Percentiles rank a stretch among this genome's conserved stretches.
These are phyloP conservation scores for Sisyra terminalis DNA, from an alignment of 2,888 invertebrate genomes.

Conservation along the genomic window DNA sequence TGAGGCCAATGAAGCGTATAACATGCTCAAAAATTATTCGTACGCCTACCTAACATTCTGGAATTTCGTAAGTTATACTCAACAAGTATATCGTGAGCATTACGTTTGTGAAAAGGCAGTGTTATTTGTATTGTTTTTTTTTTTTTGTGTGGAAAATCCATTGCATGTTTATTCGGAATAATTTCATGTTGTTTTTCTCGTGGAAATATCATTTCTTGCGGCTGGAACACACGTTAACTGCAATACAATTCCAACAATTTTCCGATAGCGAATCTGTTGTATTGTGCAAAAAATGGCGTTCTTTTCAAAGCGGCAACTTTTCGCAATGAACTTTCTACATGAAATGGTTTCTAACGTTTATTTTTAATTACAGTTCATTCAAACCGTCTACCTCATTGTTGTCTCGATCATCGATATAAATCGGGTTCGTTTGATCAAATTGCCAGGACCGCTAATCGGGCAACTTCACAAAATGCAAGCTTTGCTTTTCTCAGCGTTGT, in stretches of 20 bases:
- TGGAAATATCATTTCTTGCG: too few relatives aligned
- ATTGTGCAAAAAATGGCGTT: too few relatives aligned
- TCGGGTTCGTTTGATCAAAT: background rate
- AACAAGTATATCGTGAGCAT: background rate
- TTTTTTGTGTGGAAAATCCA: background rate
- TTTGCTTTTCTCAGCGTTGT: background rate
- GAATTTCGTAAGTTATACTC: conserved; percentile 3
- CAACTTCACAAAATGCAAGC: background rate
- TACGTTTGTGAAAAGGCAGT: too few relatives aligned
- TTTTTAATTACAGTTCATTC: background rate
- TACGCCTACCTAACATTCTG: conserved; percentile 1
- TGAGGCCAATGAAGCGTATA: background rate
- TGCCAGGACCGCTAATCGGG: background rate
- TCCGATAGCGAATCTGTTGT: too few relatives aligned
- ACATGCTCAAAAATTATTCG: background rate
- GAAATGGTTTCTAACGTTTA: too few relatives aligned
- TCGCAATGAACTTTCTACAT: too few relatives aligned
- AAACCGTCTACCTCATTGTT: background rate
- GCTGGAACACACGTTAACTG: too few relatives aligned
- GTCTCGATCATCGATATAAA: background rate
- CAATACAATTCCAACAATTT: too few relatives aligned
- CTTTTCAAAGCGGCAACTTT: too few relatives aligned
- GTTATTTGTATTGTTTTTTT: background rate
- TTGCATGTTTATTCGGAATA: too few relatives aligned
- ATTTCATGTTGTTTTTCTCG: too few relatives aligned